A percentile compares a stretch with the other conserved stretches of the same genome.
Conservation (phyloP, 1,140 invertebrate species). For the Camponotus vicinus region DNA sequence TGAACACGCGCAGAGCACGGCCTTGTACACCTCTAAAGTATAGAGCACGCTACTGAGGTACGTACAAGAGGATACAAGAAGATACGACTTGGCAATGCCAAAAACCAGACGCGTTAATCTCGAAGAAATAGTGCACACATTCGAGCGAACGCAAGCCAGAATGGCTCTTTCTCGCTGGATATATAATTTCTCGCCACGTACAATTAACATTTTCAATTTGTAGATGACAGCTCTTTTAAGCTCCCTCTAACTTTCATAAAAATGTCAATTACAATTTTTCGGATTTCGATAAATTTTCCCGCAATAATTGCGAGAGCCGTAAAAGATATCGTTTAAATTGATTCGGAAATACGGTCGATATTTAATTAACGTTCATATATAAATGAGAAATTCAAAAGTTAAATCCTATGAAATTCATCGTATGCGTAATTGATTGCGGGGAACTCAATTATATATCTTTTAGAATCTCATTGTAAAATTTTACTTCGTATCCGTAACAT, state of each 20-base stretch:
- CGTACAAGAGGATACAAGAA: background rate
- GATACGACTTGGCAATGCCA: conserved; percentile 7
- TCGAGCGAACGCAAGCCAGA: background rate
- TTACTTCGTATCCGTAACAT: background rate
- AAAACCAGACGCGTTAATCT: conserved; percentile 48
- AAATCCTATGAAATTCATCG: conserved; percentile 13
- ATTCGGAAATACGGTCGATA: background rate
- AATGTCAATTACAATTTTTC: conserved; percentile 19
- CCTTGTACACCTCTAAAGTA: conserved; percentile 12
- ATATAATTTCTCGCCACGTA: background rate
- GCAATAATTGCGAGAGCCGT: background rate
- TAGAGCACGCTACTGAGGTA: background rate
- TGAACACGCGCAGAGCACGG: background rate
- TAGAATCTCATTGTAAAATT: conserved; percentile 36
- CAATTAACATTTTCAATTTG: conserved; percentile 26
- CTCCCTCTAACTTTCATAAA: background rate
- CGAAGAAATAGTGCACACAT: background rate
- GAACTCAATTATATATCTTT: conserved; percentile 32
- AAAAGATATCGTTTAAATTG: background rate
- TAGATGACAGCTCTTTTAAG: background rate
- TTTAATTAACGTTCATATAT: conserved; percentile 33
- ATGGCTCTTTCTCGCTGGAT: background rate
- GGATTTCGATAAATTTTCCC: background rate
- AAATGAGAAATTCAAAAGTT: conserved; percentile 23
- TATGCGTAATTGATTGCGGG: background rate